Percentiles rank a stretch among this genome's conserved stretches.
phyloP scores from a whole-genome alignment of 2,888 invertebrate species.

The Argyresthia goedartella region DNA sequence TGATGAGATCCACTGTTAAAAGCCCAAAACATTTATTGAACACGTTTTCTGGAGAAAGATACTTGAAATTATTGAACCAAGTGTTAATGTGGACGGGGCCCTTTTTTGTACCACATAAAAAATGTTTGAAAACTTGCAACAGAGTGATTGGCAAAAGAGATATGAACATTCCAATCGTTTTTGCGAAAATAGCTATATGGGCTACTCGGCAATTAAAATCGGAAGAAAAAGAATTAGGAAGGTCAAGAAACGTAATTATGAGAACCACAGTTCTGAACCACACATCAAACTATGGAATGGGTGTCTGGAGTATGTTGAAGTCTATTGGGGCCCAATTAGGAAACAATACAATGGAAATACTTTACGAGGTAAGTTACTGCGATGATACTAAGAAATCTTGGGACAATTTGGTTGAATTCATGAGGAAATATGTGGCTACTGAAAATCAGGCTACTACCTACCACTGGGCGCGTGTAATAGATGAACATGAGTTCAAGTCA shows the following conservation, averaged over 20 bases:
- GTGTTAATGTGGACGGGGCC: neutral
- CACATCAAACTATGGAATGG: conserved; percentile 15
- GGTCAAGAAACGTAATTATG: neutral
- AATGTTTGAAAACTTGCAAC: conserved; percentile 13
- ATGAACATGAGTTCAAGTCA: conserved; percentile 11
- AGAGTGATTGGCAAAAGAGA: conserved; percentile 12
- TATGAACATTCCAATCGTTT: conserved; percentile 13
- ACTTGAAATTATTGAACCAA: neutral
- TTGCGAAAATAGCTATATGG: conserved; percentile 17
- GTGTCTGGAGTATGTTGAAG: conserved; percentile 8
- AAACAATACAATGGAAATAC: neutral
- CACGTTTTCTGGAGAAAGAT: neutral
- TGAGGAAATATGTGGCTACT: neutral
- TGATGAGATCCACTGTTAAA: conserved; percentile 15
- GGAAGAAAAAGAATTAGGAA: neutral
- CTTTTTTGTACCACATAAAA: conserved; percentile 2
- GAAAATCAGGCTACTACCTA: conserved; percentile 8
- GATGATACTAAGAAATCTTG: neutral
- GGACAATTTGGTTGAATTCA: neutral
- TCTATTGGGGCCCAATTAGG: neutral
- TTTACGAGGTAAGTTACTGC: neutral
- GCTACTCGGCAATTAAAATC: conserved; percentile 10
- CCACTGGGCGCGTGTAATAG: conserved; percentile 17
- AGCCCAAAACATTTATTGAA: conserved; percentile 13
- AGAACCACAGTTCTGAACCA: conserved; percentile 13